Percentiles rank a stretch among this genome's conserved stretches.
phyloP scores from a whole-genome alignment of 2,797 vertebrate genomes.

The Podargus strigoides region DNA sequence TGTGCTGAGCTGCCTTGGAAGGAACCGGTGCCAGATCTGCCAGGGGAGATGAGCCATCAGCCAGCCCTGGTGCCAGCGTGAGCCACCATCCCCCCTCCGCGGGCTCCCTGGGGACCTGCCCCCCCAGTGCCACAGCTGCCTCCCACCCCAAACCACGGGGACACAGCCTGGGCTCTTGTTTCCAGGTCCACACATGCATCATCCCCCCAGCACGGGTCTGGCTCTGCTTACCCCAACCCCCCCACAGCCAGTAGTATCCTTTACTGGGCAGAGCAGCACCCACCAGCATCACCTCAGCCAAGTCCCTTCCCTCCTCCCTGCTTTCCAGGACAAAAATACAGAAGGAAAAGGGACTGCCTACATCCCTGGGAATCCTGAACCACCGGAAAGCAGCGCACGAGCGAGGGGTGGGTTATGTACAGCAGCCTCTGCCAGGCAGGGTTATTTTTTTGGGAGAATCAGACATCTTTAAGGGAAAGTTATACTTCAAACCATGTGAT shows the following conservation, averaged over 20 bases:
- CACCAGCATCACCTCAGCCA: background rate
- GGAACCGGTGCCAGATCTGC: background rate
- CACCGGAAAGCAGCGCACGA: background rate
- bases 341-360: background rate
- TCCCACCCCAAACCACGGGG: background rate
- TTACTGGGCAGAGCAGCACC: background rate
- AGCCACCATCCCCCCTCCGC: background rate
- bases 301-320: background rate
- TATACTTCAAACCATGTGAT: background rate
- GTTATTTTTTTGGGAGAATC: background rate
- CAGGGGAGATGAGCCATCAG: background rate
- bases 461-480: background rate
- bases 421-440: background rate
- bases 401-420: accelerated
- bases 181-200: no score
- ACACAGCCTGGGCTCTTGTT: accelerated
- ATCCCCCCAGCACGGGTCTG: accelerated
- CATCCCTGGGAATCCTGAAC: background rate
- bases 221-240: background rate
- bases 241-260: accelerated
- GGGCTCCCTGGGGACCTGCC: background rate
- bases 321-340: background rate
- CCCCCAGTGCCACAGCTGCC: background rate
- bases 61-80: background rate
- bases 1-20: background rate